Base-by-base conservation (phyloP, 2,888 invertebrate species). In the Pseudococcus viburni region DNA sequence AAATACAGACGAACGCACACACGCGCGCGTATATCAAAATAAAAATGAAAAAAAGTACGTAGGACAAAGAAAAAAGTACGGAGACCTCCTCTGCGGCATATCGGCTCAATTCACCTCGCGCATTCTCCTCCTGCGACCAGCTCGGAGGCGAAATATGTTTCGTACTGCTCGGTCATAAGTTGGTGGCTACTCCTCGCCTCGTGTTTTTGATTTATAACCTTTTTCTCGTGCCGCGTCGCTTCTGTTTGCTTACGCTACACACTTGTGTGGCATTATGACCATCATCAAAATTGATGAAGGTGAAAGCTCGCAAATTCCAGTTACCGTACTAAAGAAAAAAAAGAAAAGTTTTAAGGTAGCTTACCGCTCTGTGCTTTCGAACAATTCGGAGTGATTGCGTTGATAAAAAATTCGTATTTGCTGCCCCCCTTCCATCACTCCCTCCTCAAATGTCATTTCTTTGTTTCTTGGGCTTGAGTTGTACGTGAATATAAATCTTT, bases 151-250 rank as follows among this genome's bases (percentile, higher is more conserved):
- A 59, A 59, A 59, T 59, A 59, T 59, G 59, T 19, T 59, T 19
- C 19, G 19, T 73, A 26, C 33, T 5, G 9, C 19, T 12, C 2
- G 68, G 68, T 73, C 68, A 12, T 73, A 73, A 33, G 22, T 73
- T 33, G 68, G 12, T 15, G 33, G 68, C 68, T 12, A 26, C 33
- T 59, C 33, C 9, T 7, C 64, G 64, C 19, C 9, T 11, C 26
- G 68, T 26, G 68, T 73, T 73, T 73, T 73, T 73, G 68, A 73
- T 73, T 73, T 73, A 73, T 73, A 73, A 64, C 68, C 26, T 7
- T 73, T 33, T 33, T 33, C 33, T 33, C 15, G 11, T 22, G 7
- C 9, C 64, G 26, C 12, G 4, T 73, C 26, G 11, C 68, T 33
- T 33, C 11, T 73, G 26, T 33, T 15, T 33, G 26, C 68, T 33